Conservation (phyloP, 2,888 invertebrate species). For the Aricia artaxerxes region DNA sequence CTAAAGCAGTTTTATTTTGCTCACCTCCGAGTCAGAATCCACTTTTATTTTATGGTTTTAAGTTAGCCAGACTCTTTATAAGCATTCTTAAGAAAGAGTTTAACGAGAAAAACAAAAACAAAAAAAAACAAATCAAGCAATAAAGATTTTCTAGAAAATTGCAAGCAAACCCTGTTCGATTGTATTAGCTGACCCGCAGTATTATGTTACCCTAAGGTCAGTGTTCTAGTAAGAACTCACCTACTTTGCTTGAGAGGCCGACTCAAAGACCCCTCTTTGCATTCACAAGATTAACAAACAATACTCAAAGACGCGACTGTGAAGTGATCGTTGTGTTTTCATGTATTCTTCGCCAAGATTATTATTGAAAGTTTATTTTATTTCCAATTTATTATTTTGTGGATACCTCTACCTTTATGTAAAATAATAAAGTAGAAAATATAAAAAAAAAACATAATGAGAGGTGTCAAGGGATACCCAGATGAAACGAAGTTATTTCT, state of each 20-base stretch:
- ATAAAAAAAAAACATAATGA: too few species aligned
- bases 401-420: too few species aligned
- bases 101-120: not conserved
- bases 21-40: too few species aligned
- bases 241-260: constrained; percentile 31
- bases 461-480: too few species aligned
- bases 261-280: constrained; percentile 30
- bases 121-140: not conserved
- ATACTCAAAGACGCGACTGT: constrained; percentile 17
- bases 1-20: too few species aligned
- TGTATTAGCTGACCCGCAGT: not conserved
- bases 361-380: not conserved
- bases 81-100: too few species aligned
- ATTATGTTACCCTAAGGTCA: constrained; percentile 30
- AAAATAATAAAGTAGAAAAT: too few species aligned
- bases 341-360: not conserved
- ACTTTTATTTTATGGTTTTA: too few species aligned
- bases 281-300: constrained; percentile 33
- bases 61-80: too few species aligned
- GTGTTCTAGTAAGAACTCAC: constrained; percentile 25
- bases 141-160: not conserved
- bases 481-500: too few species aligned
- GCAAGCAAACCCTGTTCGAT: not conserved
- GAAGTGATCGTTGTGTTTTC: not conserved
- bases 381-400: not conserved